Conservation (phyloP, 2,888 invertebrate species). For the Ashinkailepas kermadecensis region DNA sequence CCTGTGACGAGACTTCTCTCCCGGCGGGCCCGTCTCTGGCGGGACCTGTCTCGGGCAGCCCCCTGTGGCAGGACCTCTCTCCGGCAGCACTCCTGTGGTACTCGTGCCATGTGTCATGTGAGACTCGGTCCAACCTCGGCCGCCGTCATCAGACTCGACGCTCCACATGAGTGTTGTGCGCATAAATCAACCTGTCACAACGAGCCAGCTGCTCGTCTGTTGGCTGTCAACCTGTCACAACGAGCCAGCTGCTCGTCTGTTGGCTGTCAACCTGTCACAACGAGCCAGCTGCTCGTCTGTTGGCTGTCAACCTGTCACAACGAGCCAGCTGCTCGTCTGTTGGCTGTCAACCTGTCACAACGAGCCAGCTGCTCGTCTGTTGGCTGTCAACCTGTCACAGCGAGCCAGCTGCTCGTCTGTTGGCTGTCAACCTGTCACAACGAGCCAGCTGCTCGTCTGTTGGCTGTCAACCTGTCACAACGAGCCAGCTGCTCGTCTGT, state of each 20-base stretch:
- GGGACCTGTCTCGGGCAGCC: too few species aligned
- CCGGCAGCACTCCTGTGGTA: too few species aligned
- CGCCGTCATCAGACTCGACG: neutral
- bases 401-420: neutral
- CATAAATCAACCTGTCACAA: neutral
- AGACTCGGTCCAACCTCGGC: neutral
- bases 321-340: neutral
- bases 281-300: neutral
- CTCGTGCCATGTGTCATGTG: neutral
- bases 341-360: neutral
- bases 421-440: neutral
- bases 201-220: neutral
- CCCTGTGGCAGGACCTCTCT: too few species aligned
- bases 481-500: neutral
- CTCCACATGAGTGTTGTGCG: neutral
- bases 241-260: neutral
- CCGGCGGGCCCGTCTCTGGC: too few species aligned
- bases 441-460: neutral
- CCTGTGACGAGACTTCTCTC: too few species aligned
- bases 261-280: neutral
- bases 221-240: neutral
- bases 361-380: neutral
- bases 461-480: neutral
- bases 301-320: neutral
- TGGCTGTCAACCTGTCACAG: neutral